Evolutionary conservation across 1,140 invertebrate species (phyloP), one percentile per base, ranked within the genome.

Genomic region (Tenebrio molitor): DNA sequence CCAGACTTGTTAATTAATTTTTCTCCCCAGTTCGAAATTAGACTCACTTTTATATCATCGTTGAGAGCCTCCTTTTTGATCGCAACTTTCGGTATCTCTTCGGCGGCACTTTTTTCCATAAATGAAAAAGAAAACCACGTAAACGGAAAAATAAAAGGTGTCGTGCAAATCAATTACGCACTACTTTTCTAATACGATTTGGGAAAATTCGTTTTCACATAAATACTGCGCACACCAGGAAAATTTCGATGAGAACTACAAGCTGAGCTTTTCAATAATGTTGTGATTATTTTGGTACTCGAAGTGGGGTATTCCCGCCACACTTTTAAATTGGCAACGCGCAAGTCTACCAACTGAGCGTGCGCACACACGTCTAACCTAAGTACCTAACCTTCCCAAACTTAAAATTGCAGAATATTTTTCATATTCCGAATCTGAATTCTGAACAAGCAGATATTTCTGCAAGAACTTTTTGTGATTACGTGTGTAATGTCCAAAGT

Each of bases 11-110:
- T 63, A 58, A 58, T 58, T 58, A 58, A 58, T 33, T 71, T 63
- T 36, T 19, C 23, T 14, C 12, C 15, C 1, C 2, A 53, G 4
- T 6, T 1, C n/a, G 15, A 44, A 69, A 29, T 6, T 69, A 1
- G 7, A 69, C 44, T 23, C 14, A 79, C 77, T 69, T 79, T 77
- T 50, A 79, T 79, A 39, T 79, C 76, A 34, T 79, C 76, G 46
- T 72, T 74, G 10, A 76, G 67, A 33, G 23, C 71, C 16, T 77
- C 69, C 39, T 79, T 79, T 34, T 77, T 79, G 0, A 76, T 50
- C 6, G 72, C 12, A 19, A 79, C 58, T 63, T 76, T 77, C 17
- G 71, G 69, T 16, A 74, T 63, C 25, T 74, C 74, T 42, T 76
- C 71, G 12, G 33, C 23, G 21, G 44, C 58, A 69, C 67, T 36